Evolutionary conservation across 1,140 invertebrate species (phyloP).

Genomic region (Drosophila takahashii): DNA sequence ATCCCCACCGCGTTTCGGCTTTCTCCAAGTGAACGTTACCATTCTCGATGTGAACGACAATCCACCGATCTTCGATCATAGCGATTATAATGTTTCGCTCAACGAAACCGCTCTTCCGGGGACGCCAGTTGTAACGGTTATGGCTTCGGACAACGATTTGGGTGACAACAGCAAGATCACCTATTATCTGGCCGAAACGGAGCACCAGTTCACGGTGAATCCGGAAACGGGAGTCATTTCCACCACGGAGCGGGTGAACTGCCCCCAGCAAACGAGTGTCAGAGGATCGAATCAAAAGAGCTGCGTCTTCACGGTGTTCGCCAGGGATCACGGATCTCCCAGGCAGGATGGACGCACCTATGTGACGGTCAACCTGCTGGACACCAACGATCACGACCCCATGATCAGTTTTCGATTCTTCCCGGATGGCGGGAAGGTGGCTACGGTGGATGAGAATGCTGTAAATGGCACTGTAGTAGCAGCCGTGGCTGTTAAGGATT

Average conservation of each 20-base stretch:
- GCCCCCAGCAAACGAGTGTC: constrained; percentile 86
- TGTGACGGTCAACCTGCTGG: constrained; percentile 96
- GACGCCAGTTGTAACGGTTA: constrained; percentile 94
- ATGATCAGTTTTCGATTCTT: constrained; percentile 96
- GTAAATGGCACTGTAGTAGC: constrained; percentile 95
- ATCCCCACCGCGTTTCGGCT: constrained; percentile 91
- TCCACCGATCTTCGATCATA: constrained; percentile 96
- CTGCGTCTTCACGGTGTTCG: constrained; percentile 97
- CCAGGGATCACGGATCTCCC: constrained; percentile 95
- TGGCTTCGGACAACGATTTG: constrained; percentile 95
- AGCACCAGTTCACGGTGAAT: constrained; percentile 94
- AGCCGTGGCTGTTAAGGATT: constrained; percentile 95
- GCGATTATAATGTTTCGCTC: constrained; percentile 95
- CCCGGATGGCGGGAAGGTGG: constrained; percentile 89
- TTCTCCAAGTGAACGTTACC: constrained; percentile 94
- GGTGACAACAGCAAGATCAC: constrained; percentile 96
- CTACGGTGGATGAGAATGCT: constrained; percentile 97
- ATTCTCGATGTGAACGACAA: constrained; percentile 98
- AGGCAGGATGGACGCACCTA: constrained; percentile 96
- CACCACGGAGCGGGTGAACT: constrained; percentile 91
- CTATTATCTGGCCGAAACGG: constrained; percentile 93
- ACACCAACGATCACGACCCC: constrained; percentile 98
- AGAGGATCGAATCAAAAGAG: constrained; percentile 89
- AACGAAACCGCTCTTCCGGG: constrained; percentile 96
- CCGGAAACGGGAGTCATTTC: constrained; percentile 94